Evolutionary conservation across 2,797 vertebrate genomes (phyloP).

Genomic region (Clarias laeviceps): DNA sequence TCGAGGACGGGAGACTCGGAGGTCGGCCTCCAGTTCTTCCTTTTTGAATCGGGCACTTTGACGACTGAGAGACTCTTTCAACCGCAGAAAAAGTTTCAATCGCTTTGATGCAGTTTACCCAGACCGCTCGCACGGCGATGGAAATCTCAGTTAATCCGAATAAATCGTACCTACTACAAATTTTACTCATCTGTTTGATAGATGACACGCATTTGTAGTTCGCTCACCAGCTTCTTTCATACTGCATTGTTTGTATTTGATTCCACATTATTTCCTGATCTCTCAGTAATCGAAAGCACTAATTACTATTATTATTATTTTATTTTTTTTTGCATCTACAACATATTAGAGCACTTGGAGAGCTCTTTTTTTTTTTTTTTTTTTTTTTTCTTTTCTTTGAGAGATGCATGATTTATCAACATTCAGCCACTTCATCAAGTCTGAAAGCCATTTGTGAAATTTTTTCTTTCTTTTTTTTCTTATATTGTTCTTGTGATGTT

Average conservation of each 20-base stretch:
- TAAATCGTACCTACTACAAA: conserved; percentile 11
- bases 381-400: conserved; percentile 5
- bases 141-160: conserved; percentile 12
- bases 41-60: conserved; percentile 17
- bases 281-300: conserved; percentile 36
- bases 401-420: not conserved
- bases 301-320: not conserved
- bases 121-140: not conserved
- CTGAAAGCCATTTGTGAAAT: conserved; percentile 17
- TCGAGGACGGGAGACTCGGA: not conserved
- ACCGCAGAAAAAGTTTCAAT: conserved; percentile 15
- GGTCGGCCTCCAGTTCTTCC: conserved; percentile 2
- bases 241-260: not conserved
- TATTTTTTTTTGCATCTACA: not conserved
- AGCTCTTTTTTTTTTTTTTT: not conserved
- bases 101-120: conserved; percentile 20
- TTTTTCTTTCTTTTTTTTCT: not conserved
- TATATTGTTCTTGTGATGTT: conserved; percentile 10
- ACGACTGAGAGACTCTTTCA: conserved; percentile 18
- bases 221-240: conserved; percentile 34
- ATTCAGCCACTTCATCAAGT: not conserved
- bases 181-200: conserved; percentile 43
- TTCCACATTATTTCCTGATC: conserved; percentile 21
- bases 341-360: conserved; percentile 38
- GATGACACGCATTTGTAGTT: conserved; percentile 36